A percentile compares a stretch with the other conserved stretches of the same genome.
Conservation (phyloP, 2,888 invertebrate species). For the Tachina fera region DNA sequence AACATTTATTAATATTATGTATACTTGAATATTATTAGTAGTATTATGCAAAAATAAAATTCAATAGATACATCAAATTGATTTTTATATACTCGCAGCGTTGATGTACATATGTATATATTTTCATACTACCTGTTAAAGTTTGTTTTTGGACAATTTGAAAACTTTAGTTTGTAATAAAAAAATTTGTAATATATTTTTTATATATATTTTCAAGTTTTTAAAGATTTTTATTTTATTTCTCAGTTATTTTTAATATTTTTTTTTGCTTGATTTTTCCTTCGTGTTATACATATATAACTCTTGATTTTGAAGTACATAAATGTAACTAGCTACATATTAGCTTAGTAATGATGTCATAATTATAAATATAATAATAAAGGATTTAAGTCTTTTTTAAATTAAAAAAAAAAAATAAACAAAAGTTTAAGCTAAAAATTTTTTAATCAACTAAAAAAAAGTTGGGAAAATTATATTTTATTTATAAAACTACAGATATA, state of each 20-base stretch:
- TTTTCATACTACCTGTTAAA: conserved; percentile 68
- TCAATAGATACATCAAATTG: conserved; percentile 47
- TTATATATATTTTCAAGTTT: conserved; percentile 63
- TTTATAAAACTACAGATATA: conserved; percentile 35
- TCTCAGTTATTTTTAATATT: conserved; percentile 48
- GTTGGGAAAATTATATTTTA: conserved; percentile 41
- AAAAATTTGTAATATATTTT: conserved; percentile 66
- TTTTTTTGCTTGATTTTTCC: conserved; percentile 26
- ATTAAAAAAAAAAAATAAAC: conserved; percentile 42
- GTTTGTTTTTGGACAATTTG: conserved; percentile 64
- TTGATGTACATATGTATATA: conserved; percentile 46
- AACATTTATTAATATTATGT: conserved; percentile 54
- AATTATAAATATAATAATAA: conserved; percentile 42
- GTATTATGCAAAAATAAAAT: conserved; percentile 45
- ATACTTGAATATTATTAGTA: conserved; percentile 36
- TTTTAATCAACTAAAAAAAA: conserved; percentile 53
- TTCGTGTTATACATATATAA: conserved; percentile 57
- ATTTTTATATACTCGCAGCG: conserved; percentile 39
- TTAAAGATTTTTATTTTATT: conserved; percentile 63
- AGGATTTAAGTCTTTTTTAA: conserved; percentile 62
- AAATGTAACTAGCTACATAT: conserved; percentile 65
- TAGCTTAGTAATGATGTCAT: conserved; percentile 67
- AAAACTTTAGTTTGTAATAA: conserved; percentile 60
- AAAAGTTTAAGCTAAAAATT: conserved; percentile 57
- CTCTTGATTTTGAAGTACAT: conserved; percentile 55